Base-by-base conservation (phyloP, 2,797 vertebrate genomes). In the Oophaga sylvatica region DNA sequence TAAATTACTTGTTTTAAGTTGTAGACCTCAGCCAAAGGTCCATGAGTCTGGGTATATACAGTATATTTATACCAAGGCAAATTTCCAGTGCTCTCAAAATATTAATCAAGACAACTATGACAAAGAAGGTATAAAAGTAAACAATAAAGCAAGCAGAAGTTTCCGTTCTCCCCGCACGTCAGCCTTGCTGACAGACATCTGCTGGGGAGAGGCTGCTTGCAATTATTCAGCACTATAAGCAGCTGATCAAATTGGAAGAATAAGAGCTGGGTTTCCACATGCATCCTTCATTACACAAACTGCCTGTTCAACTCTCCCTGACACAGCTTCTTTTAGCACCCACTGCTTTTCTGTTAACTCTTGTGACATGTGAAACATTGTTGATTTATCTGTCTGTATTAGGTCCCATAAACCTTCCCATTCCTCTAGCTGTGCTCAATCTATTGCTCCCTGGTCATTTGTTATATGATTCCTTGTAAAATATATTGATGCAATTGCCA, bases 171-270 rank as follows among this genome's bases (percentile, higher is more conserved):
- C 59, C 67, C 63, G 41, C 26, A 56, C 29, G 6, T 63, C 71
- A 26, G 22, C 71, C 29, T 1, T 6, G 20, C 35, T 87, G 59
- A 63, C 79, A 81, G 79, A 56, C 35, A 41, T 82, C 70, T 77
- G 80, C 60, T 41, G 31, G 31, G 20, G 68, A 75, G 78, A 63
- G 48, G 80, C 26, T 45, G 45, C 17, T 20, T 45, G 48, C 22
- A 53, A 87, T 83, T 83, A 83, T 79, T 87, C 86, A 87, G 68
- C 62, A 78, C n/a, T 80, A 78, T 83, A 87, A 87, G 79, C 70
- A 87, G 71, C 80, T 56, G 73, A 87, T 87, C 86, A 71, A 59
- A 70, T 56, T 53, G 73, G 65, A 87, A 68, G 81, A 83, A n/a
- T 78, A 87, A 78, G 81, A 70, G 73, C 48, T 29, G 12, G 29